Conservation (phyloP, 2,888 invertebrate species). For the Aphodius sticticus region DNA sequence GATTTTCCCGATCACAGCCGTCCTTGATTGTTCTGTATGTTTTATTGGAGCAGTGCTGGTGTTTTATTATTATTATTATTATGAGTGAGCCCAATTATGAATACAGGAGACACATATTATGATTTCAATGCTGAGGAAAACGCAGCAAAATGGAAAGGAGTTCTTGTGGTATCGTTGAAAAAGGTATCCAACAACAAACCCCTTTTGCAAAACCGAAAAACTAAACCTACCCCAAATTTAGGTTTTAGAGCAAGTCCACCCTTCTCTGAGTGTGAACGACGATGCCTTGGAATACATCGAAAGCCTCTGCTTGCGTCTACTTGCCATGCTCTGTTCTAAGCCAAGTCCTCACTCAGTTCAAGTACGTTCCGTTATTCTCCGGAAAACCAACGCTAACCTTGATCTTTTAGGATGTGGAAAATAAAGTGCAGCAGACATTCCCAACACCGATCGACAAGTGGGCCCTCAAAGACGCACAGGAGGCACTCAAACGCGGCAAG, state of each 20-base stretch:
- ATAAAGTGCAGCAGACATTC: constrained; percentile 89
- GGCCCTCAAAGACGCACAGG: constrained; percentile 90
- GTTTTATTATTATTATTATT: neutral
- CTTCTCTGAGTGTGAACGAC: constrained; percentile 83
- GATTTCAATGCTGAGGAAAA: constrained; percentile 92
- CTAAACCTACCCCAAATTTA: constrained; percentile 54
- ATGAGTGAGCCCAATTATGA: constrained; percentile 44
- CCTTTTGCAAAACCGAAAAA: neutral
- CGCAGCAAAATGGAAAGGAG: constrained; percentile 90
- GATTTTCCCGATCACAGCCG: neutral
- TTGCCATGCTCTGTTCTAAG: constrained; percentile 87
- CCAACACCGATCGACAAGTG: constrained; percentile 95
- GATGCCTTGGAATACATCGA: constrained; percentile 94
- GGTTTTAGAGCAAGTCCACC: constrained; percentile 92
- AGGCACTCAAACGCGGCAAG: constrained; percentile 80
- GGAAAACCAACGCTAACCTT: neutral
- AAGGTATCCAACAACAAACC: constrained; percentile 68
- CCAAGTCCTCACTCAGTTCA: constrained; percentile 84
- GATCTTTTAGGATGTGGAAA: constrained; percentile 83
- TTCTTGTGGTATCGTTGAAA: constrained; percentile 85
- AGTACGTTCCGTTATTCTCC: constrained; percentile 55
- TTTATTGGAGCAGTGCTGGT: neutral
- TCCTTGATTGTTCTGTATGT: neutral
- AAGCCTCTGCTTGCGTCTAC: constrained; percentile 84
- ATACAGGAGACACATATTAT: constrained; percentile 67